Base-by-base conservation (phyloP, 2,888 invertebrate species). In the Lycaena phlaeas region DNA sequence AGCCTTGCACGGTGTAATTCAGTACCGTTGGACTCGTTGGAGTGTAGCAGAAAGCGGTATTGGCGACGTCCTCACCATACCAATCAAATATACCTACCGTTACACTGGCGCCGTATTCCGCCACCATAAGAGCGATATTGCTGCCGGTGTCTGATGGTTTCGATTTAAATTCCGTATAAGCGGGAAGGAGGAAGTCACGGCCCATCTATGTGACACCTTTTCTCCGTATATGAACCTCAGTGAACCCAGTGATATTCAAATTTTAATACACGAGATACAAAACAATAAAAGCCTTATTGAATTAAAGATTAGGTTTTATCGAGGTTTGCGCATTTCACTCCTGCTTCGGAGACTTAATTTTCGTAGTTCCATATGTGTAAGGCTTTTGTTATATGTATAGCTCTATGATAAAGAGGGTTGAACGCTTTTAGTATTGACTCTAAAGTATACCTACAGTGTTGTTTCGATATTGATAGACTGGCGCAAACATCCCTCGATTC, bases 131-230 rank as follows among this genome's bases (percentile, higher is more conserved):
- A 54, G 53, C 56, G 55, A 62, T 50, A 61, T 68, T 47, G 59
- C 48, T 52, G 54, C 42, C 39, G 36, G 49, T 40, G 48, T 37
- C 46, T 48, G 56, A 57, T 59, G 56, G 56, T 57, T 56, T 66
- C 72, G 66, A 78, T 82, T 82, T 77, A 81, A 81, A 82, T 82
- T 82, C 81, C 68, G 79, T 67, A 77, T 76, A 76, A 77, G 82
- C 72, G 69, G 79, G 81, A 79, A 79, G 75, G 77, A 81, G 82
- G 82, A 82, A 82, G 82, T 81, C 79, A 75, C 76, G 77, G 63
- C 62, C 64, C 73, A 73, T 78, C 72, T 79, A 76, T 78, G 76
- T 69, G 72, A 79, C 76, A 77, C 73, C 71, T 79, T 78, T 76
- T 82, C 82, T 81, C 79, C 71, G 72, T 72, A 70, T 65, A 59